phyloP scores from a whole-genome alignment of 2,113 vertebrate genomes.

The Poeciliopsis prolifica region DNA sequence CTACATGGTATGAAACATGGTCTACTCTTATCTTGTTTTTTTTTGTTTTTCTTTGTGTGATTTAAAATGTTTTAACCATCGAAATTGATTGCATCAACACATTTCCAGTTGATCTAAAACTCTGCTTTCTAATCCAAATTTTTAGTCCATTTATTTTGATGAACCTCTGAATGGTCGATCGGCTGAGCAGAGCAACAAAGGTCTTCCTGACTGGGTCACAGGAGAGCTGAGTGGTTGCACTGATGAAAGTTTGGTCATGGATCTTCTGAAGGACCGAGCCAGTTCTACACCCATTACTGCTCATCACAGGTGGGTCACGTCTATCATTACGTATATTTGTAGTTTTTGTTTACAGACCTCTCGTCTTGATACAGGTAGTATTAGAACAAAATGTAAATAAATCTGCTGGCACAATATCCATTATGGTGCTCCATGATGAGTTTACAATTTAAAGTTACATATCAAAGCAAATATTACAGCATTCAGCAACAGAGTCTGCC shows the following conservation, averaged over 20 bases:
- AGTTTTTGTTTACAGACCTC: background rate
- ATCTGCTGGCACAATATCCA: background rate
- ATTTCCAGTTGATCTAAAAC: background rate
- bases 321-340: background rate
- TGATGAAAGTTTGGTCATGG: slow-evolving; percentile 64
- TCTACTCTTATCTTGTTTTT: background rate
- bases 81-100: background rate
- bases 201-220: slow-evolving; percentile 84
- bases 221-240: slow-evolving; percentile 76
- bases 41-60: background rate
- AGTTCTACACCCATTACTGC: slow-evolving; percentile 42
- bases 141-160: slow-evolving; percentile 90
- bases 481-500: too few relatives aligned
- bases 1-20: slow-evolving; percentile 84
- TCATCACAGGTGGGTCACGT: slow-evolving; percentile 54
- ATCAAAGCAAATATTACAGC: background rate
- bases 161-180: slow-evolving; percentile 76
- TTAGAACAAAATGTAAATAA: background rate
- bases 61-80: background rate
- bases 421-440: background rate
- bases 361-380: background rate
- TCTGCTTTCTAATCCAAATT: slow-evolving; percentile 8
- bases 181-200: slow-evolving; percentile 49
- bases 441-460: background rate
- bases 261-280: slow-evolving; percentile 63